Conservation (phyloP, 2,888 invertebrate species). For the Danaus chrysippus region DNA sequence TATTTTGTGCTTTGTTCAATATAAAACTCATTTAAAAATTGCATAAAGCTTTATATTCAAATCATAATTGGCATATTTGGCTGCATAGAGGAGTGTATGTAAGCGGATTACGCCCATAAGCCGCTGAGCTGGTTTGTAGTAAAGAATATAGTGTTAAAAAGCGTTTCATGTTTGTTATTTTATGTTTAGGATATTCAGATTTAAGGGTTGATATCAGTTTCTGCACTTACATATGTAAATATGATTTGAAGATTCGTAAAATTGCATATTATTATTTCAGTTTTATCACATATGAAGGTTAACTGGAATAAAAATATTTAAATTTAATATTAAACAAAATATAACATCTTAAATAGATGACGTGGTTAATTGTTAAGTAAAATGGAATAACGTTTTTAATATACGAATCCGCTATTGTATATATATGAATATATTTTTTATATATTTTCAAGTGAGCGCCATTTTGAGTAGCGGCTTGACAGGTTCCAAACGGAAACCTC, state of each 20-base stretch:
- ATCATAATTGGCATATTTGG: background rate
- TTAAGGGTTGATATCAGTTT: background rate
- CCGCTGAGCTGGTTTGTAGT: constrained; percentile 24
- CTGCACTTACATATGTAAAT: background rate
- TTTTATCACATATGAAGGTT: background rate
- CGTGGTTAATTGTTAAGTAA: too few relatives aligned
- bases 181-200: constrained; percentile 5
- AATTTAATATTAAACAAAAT: too few relatives aligned
- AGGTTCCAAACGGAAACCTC: constrained; percentile 32
- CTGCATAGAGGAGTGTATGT: constrained; percentile 17
- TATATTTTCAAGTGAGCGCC: constrained; percentile 30
- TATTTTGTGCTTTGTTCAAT: too few relatives aligned
- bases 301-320: too few relatives aligned
- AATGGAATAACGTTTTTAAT: too few relatives aligned
- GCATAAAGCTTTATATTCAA: too few relatives aligned
- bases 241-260: background rate
- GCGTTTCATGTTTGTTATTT: constrained; percentile 22
- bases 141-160: constrained; percentile 21
- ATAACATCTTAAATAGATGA: too few relatives aligned
- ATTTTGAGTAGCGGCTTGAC: constrained; percentile 33
- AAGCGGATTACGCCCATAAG: constrained; percentile 32
- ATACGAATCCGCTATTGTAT: too few relatives aligned
- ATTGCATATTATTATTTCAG: background rate
- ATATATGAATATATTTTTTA: constrained; percentile 21
- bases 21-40: too few relatives aligned